phyloP scores from a whole-genome alignment of 1,140 invertebrate genomes.

The Musca domestica region DNA sequence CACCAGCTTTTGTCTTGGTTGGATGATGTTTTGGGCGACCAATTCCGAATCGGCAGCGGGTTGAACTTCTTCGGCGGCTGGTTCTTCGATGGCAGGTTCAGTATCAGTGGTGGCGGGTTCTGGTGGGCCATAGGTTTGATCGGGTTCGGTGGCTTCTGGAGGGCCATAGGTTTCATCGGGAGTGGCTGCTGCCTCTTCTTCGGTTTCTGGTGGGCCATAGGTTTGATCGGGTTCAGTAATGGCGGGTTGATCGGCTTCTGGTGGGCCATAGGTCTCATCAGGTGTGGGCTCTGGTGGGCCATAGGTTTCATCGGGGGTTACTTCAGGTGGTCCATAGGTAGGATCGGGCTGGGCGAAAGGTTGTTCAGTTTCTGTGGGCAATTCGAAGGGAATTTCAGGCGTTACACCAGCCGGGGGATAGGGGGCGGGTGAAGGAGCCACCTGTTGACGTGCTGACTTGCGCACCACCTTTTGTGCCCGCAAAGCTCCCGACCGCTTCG shows the following conservation, averaged over 20 bases:
- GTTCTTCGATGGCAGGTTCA: conserved; percentile 5
- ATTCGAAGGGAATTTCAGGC: conserved; percentile 42
- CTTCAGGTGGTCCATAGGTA: conserved; percentile 35
- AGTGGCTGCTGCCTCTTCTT: conserved; percentile 1
- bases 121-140: conserved; percentile 28
- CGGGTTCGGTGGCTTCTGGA: conserved; percentile 11
- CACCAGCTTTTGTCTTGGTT: conserved; percentile 39
- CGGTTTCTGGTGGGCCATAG: conserved; percentile 36
- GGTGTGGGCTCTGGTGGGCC: conserved; percentile 27
- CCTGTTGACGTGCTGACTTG: conserved; percentile 26
- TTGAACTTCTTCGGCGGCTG: conserved; percentile 23
- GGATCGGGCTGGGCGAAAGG: conserved; percentile 31
- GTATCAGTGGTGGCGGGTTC: conserved; percentile 23
- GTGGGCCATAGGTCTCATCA: conserved; percentile 38
- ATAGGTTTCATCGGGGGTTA: conserved; percentile 35
- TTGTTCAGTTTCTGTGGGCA: conserved; percentile 45
- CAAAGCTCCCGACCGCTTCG: conserved; percentile 29
- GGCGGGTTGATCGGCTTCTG: conserved; percentile 15
- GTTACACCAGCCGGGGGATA: conserved; percentile 47
- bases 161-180: conserved; percentile 10
- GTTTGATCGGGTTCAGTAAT: conserved; percentile 35
- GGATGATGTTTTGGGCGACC: conserved; percentile 39
- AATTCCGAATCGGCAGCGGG: conserved; percentile 35
- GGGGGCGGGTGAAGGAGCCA: conserved; percentile 37
- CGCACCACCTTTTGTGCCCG: conserved; percentile 35